phyloP scores from a whole-genome alignment of 2,113 vertebrate species.

The Artemisiospiza belli region DNA sequence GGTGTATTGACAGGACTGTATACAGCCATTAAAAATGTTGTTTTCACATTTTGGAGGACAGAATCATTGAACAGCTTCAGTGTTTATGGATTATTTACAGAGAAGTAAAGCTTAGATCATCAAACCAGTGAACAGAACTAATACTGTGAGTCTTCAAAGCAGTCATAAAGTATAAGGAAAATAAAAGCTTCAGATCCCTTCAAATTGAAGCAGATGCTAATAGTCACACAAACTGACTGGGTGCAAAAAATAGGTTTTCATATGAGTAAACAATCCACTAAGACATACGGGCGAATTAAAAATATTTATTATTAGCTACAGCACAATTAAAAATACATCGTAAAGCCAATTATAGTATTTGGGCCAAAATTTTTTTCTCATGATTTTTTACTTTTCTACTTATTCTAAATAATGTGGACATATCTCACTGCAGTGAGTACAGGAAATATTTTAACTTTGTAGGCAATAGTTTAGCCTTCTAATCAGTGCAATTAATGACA shows the following conservation, averaged over 20 bases:
- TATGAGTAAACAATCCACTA: background rate
- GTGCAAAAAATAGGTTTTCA: background rate
- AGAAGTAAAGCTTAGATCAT: constrained; percentile 1
- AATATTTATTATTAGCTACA: background rate
- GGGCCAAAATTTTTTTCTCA: background rate
- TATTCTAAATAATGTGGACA: background rate
- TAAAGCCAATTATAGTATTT: background rate
- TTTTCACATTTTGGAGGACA: background rate
- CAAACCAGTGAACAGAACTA: background rate
- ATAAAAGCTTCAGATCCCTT: background rate
- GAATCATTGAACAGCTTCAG: background rate
- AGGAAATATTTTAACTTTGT: background rate
- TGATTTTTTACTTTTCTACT: background rate
- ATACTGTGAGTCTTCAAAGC: background rate
- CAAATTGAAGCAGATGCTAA: background rate
- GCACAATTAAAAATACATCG: background rate
- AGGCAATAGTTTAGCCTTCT: background rate
- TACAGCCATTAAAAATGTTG: background rate
- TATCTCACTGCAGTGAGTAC: background rate
- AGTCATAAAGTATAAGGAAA: background rate
- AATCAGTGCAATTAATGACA: background rate
- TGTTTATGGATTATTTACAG: background rate
- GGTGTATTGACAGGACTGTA: background rate
- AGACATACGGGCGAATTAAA: background rate
- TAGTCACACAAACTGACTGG: background rate